These are phyloP conservation scores for Ceratosolen solmsi DNA, from an alignment of 1,140 invertebrate genomes.

Conservation along the genomic window DNA sequence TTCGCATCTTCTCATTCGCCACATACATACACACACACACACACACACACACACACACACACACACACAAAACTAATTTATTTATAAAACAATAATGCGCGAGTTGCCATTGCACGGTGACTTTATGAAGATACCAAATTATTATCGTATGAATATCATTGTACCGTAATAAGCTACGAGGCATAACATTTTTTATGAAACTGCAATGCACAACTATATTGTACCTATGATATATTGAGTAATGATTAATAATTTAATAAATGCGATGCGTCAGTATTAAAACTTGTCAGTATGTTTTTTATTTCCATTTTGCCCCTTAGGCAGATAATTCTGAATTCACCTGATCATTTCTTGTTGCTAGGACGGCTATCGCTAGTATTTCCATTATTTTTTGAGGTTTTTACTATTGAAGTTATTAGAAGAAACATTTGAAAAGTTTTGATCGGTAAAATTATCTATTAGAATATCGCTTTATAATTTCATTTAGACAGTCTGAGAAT, in stretches of 20 bases:
- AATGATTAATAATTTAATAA: conserved; percentile 63
- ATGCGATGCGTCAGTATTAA: conserved; percentile 57
- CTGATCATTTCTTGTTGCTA: background rate
- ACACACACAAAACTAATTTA: background rate
- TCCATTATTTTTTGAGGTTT: background rate
- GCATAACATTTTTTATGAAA: conserved; percentile 71
- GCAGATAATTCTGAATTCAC: background rate
- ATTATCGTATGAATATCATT: conserved; percentile 45
- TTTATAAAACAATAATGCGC: conserved; percentile 28
- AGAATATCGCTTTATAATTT: too few species aligned
- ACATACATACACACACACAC: background rate
- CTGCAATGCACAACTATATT: conserved; percentile 72
- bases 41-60: background rate
- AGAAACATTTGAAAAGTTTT: too few species aligned
- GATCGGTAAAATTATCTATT: too few species aligned
- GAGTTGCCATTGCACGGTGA: conserved; percentile 17
- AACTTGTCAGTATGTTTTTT: background rate
- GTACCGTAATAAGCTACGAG: conserved; percentile 60
- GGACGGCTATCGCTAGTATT: too few species aligned
- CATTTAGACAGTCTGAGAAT: too few species aligned
- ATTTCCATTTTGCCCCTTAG: background rate
- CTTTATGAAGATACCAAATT: conserved; percentile 48
- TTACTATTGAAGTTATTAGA: background rate
- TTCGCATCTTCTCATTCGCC: too few species aligned
- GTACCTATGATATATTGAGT: conserved; percentile 65